Evolutionary conservation across 2,888 invertebrate genomes (phyloP).

Genomic region (Apantesis nais): DNA sequence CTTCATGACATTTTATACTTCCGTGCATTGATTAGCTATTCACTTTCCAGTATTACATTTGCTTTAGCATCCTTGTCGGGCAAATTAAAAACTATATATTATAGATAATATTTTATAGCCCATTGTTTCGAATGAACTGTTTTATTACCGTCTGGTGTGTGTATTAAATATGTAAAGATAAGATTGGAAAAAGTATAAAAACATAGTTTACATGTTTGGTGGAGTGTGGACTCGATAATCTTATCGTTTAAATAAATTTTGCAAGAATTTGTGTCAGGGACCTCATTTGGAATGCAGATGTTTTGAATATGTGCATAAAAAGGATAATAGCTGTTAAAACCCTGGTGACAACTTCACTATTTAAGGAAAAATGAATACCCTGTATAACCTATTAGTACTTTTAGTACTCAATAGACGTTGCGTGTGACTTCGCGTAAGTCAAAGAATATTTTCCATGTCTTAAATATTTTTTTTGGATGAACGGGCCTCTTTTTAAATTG

Average conservation of each 20-base stretch:
- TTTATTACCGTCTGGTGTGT: background rate
- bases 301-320: background rate
- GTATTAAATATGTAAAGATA: slow-evolving; percentile 30
- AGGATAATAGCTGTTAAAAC: background rate
- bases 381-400: background rate
- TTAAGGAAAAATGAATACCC: background rate
- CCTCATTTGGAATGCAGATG: background rate
- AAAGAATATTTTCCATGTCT: too few relatives aligned
- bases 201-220: background rate
- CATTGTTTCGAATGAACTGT: background rate
- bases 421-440: too few relatives aligned
- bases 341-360: background rate
- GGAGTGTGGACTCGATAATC: background rate
- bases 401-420: background rate
- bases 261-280: background rate
- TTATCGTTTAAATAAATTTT: background rate
- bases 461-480: background rate
- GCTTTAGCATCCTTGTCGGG: slow-evolving; percentile 10
- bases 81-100: slow-evolving; percentile 8
- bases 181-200: slow-evolving; percentile 5
- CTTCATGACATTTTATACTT: slow-evolving; percentile 34
- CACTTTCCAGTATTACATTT: background rate
- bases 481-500: background rate
- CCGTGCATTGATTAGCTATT: slow-evolving; percentile 12
- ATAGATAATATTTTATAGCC: slow-evolving; percentile 3